A percentile compares a stretch with the other conserved stretches of the same genome.
phyloP scores from a whole-genome alignment of 2,113 vertebrate species.

The Trematomus loennbergii region DNA sequence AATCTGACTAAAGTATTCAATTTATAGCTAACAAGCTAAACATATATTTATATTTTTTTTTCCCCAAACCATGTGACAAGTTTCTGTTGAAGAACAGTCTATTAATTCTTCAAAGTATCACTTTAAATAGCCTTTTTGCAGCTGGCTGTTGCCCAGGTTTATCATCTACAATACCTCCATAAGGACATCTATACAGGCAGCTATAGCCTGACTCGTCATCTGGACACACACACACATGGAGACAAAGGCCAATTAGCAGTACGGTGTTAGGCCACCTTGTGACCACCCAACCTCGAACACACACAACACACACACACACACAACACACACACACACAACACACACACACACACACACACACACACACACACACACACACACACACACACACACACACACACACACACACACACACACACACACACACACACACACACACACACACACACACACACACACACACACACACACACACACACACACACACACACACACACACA shows the following conservation, averaged over 20 bases:
- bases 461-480: conserved; percentile 47
- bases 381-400: conserved; percentile 14
- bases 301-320: no score
- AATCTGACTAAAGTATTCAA: neutral
- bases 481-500: conserved; percentile 46
- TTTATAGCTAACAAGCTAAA: neutral
- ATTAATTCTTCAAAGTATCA: conserved; percentile 59
- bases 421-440: conserved; percentile 42
- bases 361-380: no score
- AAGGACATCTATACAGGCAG: conserved; percentile 76
- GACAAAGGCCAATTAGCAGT: no score
- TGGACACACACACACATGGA: conserved; percentile 60
- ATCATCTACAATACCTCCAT: conserved; percentile 76
- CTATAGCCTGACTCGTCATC: conserved; percentile 78
- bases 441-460: conserved; percentile 34
- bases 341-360: no score
- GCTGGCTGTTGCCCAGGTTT: conserved; percentile 12
- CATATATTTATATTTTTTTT: neutral
- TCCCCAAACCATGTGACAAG: conserved; percentile 41
- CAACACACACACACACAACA: no score
- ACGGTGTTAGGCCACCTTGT: no score
- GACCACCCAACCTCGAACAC: no score
- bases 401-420: conserved; percentile 50
- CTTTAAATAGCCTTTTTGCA: conserved; percentile 16
- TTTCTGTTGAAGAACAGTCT: conserved; percentile 55